phyloP scores from a whole-genome alignment of 1,140 invertebrate genomes.

The Brachionus manjavacas region DNA sequence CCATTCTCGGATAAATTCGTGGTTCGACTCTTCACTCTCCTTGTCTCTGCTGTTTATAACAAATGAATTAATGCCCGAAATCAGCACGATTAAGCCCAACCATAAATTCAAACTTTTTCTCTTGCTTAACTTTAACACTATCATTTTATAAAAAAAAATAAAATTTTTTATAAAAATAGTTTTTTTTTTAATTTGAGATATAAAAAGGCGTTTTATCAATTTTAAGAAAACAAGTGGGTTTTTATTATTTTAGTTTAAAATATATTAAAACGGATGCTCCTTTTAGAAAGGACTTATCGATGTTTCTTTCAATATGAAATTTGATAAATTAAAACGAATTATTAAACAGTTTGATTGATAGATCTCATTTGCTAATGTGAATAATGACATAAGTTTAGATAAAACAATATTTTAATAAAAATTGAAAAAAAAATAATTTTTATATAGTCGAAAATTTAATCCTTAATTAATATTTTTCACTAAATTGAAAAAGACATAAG shows the following conservation, averaged over 20 bases:
- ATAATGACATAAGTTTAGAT: conserved; percentile 20
- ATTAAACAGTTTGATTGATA: background rate
- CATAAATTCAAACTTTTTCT: background rate
- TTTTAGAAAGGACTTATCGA: background rate
- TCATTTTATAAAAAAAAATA: conserved; percentile 28
- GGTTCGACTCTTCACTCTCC: background rate
- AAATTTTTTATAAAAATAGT: background rate
- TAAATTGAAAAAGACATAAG: background rate
- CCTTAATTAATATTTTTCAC: background rate
- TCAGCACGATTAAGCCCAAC: background rate
- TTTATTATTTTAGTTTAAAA: background rate
- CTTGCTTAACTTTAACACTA: conserved; percentile 21
- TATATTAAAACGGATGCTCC: background rate
- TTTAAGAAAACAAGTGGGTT: conserved; percentile 1
- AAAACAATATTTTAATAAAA: background rate
- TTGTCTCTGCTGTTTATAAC: background rate
- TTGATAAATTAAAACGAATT: background rate
- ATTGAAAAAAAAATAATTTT: background rate
- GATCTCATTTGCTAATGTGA: conserved; percentile 14
- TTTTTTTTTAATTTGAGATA: background rate
- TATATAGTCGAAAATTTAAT: conserved; percentile 1
- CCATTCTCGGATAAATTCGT: conserved; percentile 31
- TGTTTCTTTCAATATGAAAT: background rate
- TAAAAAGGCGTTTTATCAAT: background rate
- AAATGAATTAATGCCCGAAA: background rate